Percentiles rank a stretch among this genome's conserved stretches.
phyloP scores from a whole-genome alignment of 1,140 invertebrate species.

The Araneus ventricosus region DNA sequence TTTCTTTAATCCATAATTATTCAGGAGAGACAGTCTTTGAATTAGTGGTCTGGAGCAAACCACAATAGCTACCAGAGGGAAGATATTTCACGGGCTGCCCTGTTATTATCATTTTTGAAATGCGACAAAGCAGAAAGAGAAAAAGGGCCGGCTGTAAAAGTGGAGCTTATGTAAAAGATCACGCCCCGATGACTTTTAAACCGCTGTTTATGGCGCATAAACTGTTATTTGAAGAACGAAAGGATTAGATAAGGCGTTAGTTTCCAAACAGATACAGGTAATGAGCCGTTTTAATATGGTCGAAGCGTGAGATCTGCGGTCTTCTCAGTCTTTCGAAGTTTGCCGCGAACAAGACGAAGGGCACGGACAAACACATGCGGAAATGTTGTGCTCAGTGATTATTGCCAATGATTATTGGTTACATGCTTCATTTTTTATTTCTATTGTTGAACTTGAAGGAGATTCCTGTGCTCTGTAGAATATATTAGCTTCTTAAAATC shows the following conservation, averaged over 20 bases:
- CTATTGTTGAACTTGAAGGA: too few relatives aligned
- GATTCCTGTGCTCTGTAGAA: too few relatives aligned
- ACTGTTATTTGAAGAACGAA: background rate
- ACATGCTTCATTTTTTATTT: background rate
- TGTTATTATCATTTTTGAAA: constrained; percentile 6
- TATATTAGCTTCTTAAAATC: too few relatives aligned
- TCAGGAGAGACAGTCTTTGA: background rate
- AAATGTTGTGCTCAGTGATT: background rate
- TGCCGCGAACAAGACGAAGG: background rate
- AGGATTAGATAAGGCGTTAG: background rate
- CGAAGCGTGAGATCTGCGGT: background rate
- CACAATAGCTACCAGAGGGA: background rate
- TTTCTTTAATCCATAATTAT: background rate
- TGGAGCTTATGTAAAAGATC: constrained; percentile 11
- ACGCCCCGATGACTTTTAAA: background rate
- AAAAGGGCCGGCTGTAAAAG: background rate
- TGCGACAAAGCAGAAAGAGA: background rate
- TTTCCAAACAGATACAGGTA: background rate
- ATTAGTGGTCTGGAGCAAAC: background rate
- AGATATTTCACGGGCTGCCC: background rate
- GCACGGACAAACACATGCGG: background rate
- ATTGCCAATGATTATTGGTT: background rate
- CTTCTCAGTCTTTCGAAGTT: background rate
- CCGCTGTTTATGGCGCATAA: background rate
- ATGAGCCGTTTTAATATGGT: background rate